These are phyloP conservation scores for Salpingus planirostris DNA, from an alignment of 2,888 invertebrate species.

Conservation along the genomic window DNA sequence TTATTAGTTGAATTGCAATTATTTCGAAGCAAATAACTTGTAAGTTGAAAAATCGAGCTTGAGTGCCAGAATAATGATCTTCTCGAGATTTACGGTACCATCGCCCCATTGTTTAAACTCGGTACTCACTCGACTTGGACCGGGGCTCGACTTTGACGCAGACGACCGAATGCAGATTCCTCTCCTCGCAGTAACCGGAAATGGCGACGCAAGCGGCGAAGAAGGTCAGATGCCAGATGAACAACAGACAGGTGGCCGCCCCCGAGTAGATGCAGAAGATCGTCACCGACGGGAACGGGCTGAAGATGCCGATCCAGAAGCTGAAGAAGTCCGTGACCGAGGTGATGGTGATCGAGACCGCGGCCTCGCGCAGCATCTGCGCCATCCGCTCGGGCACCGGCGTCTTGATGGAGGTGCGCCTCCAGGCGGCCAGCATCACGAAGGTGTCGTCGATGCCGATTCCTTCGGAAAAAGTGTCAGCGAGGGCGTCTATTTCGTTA, in stretches of 20 bases:
- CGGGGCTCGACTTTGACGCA: constrained; percentile 71
- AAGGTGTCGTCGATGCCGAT: constrained; percentile 95
- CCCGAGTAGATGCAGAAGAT: constrained; percentile 95
- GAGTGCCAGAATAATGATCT: too few relatives aligned
- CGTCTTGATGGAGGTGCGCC: constrained; percentile 76
- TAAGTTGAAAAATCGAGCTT: too few relatives aligned
- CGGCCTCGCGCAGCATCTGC: constrained; percentile 82
- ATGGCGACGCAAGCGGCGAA: constrained; percentile 87
- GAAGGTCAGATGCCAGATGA: constrained; percentile 87
- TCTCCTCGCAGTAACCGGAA: constrained; percentile 81
- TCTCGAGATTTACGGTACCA: too few relatives aligned
- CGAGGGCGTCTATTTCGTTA: too few relatives aligned
- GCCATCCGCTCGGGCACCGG: constrained; percentile 82
- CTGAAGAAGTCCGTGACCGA: constrained; percentile 89
- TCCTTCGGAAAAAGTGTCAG: too few relatives aligned
- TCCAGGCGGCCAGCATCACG: constrained; percentile 92
- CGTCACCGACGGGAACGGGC: constrained; percentile 88
- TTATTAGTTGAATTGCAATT: too few relatives aligned
- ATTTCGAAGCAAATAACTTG: too few relatives aligned
- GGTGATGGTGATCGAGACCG: constrained; percentile 94
- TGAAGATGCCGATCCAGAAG: constrained; percentile 88
- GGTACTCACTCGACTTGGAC: constrained; percentile 77
- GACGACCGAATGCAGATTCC: constrained; percentile 76
- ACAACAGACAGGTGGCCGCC: constrained; percentile 80
- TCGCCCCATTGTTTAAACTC: too few relatives aligned